Base-by-base conservation (phyloP, 2,888 invertebrate species). In the Julus scandinavius region DNA sequence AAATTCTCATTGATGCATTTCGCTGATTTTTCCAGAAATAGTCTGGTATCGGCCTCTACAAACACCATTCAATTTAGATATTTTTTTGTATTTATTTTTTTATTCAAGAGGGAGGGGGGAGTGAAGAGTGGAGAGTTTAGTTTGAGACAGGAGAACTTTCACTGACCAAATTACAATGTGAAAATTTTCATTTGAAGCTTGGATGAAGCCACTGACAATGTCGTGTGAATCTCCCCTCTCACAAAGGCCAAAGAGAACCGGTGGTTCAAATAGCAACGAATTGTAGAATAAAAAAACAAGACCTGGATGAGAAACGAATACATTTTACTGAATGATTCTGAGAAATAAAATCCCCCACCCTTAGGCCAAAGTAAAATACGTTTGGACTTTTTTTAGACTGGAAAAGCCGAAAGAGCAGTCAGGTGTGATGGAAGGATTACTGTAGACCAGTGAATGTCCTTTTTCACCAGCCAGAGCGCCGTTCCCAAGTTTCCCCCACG, bases 271-370 rank as follows among this genome's bases (percentile, higher is more conserved):
- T 63, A n/a, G 58, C 58, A 63, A 63, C n/a, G n/a, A 63, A n/a
- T 63, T n/a, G 15, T 0, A 6, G 3, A n/a, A 29, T 29, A 17
- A 63, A 63, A 63, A 63, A n/a, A 63, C 58, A 63, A 63, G 58
- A 63, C 17, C 58, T 63, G 58, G 58, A 63, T 63, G 58, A n/a
- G 17, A 63, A 6, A 17, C 58, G 58, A 63, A 63, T 63, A 63
- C n/a, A 63, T 63, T 63, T 63, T 63, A 63, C 58, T 63, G 58
- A 63, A 63, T 63, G 58, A 63, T 63, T n/a, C 58, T 63, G 58
- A 63, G 58, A 63, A 63, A 63, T 63, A 63, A 63, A 63, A 63
- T 63, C n/a, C 58, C 58, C 58, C 58, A 63, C n/a, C 58, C 58
- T n/a, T 17, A 17, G 58, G 58, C 58, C n/a, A 63, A 63, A 17